phyloP scores from a whole-genome alignment of 2,888 invertebrate species.

The Blastobasis lacticolella region DNA sequence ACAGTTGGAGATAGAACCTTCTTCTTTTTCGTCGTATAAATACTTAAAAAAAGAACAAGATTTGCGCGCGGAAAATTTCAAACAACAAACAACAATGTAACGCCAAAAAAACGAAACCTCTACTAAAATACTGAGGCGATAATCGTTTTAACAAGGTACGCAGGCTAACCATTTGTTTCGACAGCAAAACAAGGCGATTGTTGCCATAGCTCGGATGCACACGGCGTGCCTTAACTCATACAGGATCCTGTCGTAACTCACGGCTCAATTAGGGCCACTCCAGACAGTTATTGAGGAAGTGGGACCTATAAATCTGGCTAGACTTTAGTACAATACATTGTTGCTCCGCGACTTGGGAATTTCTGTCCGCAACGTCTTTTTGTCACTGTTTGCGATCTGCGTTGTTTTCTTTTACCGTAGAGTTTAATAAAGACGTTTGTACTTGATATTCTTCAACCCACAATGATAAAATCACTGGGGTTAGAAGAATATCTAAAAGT shows the following conservation, averaged over 20 bases:
- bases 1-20: no score
- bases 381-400: neutral
- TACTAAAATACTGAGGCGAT: no score
- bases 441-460: no score
- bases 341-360: constrained; percentile 12
- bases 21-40: no score
- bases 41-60: no score
- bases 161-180: no score
- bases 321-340: constrained; percentile 20
- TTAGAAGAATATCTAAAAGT: neutral
- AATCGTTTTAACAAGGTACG: no score
- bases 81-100: no score
- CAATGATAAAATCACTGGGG: no score
- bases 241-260: constrained; percentile 23
- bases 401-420: neutral
- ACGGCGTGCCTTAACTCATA: constrained; percentile 3
- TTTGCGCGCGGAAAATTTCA: no score
- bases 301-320: constrained; percentile 23
- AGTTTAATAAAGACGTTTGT: no score
- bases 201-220: neutral
- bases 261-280: constrained; percentile 33
- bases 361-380: constrained; percentile 2
- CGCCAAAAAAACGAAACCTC: no score
- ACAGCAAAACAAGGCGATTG: neutral
- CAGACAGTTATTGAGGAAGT: constrained; percentile 43